Evolutionary conservation across 35 echinoderm and acorn worm genomes (phyloP).

Genomic region (Amphiura filiformis): DNA sequence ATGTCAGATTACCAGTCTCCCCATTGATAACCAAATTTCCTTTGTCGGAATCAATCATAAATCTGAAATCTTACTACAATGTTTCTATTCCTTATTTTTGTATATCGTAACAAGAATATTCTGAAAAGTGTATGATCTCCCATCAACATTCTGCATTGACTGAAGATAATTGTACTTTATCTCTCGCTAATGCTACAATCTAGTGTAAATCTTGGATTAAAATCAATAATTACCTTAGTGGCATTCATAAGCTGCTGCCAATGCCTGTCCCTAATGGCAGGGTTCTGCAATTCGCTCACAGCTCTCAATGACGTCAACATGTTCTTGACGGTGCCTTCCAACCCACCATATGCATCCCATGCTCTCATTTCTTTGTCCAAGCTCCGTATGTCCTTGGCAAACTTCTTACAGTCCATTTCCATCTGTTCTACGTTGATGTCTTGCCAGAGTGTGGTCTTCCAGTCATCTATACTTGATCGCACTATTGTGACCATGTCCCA

Average conservation of each 20-base stretch:
- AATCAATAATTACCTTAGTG: slow-evolving; percentile 64
- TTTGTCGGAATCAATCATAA: too few relatives aligned
- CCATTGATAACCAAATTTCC: too few relatives aligned
- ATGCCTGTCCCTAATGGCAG: slow-evolving; percentile 97
- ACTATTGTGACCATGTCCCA: slow-evolving; percentile 96
- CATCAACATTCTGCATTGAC: too few relatives aligned
- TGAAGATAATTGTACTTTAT: too few relatives aligned
- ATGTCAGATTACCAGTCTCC: too few relatives aligned
- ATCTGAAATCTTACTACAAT: too few relatives aligned
- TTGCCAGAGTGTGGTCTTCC: slow-evolving; percentile 95
- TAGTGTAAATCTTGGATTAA: too few relatives aligned
- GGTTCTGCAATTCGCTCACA: slow-evolving; percentile 96
- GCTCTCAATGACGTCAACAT: slow-evolving; percentile 98
- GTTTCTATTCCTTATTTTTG: too few relatives aligned
- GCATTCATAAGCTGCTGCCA: slow-evolving; percentile 99
- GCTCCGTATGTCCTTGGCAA: slow-evolving; percentile 93
- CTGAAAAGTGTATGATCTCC: too few relatives aligned
- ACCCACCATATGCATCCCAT: slow-evolving; percentile 89
- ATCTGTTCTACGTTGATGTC: slow-evolving; percentile 99
- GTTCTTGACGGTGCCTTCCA: slow-evolving; percentile 97
- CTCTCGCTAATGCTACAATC: too few relatives aligned
- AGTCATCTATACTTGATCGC: slow-evolving; percentile 82
- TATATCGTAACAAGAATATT: too few relatives aligned
- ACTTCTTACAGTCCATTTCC: slow-evolving; percentile 99
- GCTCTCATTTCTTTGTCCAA: slow-evolving; percentile 99